Evolutionary conservation across 2,888 invertebrate species (phyloP), one percentile per base, ranked within the genome.

Genomic region (Smittia sp.): DNA sequence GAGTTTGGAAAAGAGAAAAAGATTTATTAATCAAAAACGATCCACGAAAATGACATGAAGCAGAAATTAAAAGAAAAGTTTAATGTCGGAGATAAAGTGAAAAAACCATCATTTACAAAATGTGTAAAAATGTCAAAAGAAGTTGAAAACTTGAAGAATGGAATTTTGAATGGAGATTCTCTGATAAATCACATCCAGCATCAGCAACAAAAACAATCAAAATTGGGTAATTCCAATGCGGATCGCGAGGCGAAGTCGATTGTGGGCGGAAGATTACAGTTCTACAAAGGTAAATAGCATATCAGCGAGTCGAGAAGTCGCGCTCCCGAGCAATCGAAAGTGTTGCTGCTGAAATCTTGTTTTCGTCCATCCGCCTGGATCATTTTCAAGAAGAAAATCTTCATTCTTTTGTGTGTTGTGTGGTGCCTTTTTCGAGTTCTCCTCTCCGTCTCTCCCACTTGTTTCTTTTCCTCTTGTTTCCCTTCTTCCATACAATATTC

Each of bases 41-140:
- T 62, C 62, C 38, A 18, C 13, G 27, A 73, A 73, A 65, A 73
- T 73, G 73, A 63, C 65, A 73, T 73, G 73, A 73, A 73, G 52
- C 41, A 63, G 63, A 73, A 73, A 65, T 65, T 65, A n/a, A 73
- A 73, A 27, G 63, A 63, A 46, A 73, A 65, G 65, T 65, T 73
- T 25, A 73, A 46, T 63, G 73, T 63, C 46, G 32, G 27, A 24
- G 65, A 73, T 46, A 73, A 73, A 52, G 52, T 32, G 25, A 58
- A 62, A 72, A 72, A 58, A 72, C 11, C 77, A 86, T 87, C 86
- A 85, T 86, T 86, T 86, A 88, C 88, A 88, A 88, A 88, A 88
- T 88, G 88, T 88, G 85, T 84, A 83, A 85, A 85, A 85, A 86
- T 86, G 86, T 85, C 84, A 83, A 85, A 85, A 82, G 85, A 89